Conservation (phyloP, 1,140 invertebrate species). For the Mya arenaria region DNA sequence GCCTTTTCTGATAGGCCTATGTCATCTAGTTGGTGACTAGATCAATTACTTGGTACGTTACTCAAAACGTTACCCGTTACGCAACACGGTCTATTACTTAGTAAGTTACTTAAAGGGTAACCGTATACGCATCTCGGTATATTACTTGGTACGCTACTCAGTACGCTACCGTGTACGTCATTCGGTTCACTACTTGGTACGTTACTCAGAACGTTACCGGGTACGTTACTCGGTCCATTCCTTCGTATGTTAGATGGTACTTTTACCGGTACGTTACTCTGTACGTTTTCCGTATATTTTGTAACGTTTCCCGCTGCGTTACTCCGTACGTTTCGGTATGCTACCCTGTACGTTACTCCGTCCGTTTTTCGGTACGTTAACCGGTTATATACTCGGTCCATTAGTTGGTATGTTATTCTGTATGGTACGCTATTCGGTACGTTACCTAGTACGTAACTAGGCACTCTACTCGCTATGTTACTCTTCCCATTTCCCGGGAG, state of each 20-base stretch:
- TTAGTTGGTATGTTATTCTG: not conserved
- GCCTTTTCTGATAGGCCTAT: too few relatives aligned
- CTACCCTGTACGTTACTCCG: not conserved
- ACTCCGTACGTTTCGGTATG: too few relatives aligned
- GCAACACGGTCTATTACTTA: too few relatives aligned
- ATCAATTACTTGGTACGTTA: too few relatives aligned
- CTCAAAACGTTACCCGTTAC: too few relatives aligned
- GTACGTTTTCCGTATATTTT: not conserved
- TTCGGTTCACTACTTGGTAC: not conserved
- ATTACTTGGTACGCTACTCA: not conserved
- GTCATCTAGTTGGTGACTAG: too few relatives aligned
- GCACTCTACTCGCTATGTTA: not conserved
- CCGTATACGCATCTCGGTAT: too few relatives aligned
- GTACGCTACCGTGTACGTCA: not conserved
- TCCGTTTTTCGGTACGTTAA: not conserved
- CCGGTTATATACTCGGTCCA: not conserved
- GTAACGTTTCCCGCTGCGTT: too few relatives aligned
- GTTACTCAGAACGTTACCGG: not conserved
- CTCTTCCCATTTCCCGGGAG: not conserved
- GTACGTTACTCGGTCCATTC: too few relatives aligned
- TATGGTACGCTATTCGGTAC: too few relatives aligned
- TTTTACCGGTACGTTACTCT: not conserved
- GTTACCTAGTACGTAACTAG: not conserved
- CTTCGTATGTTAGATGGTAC: not conserved
- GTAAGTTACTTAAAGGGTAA: too few relatives aligned